Conservation (phyloP, 2,113 vertebrate genomes). For the Capreolus pygargus region DNA sequence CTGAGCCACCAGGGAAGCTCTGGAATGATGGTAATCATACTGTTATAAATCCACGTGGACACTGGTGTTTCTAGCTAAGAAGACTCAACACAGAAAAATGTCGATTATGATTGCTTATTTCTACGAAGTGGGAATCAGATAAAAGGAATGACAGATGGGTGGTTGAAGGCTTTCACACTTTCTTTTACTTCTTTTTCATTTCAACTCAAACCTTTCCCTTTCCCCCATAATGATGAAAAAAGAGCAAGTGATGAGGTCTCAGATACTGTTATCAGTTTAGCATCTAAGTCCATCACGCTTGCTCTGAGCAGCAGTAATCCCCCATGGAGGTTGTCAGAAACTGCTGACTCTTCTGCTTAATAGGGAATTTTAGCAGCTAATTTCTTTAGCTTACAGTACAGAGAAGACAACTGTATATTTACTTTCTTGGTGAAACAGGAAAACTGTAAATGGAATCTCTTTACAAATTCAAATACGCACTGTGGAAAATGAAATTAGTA, state of each 20-base stretch:
- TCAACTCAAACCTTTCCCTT: not conserved
- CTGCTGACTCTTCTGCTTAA: not conserved
- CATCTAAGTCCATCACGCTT: not conserved
- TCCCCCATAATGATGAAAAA: not conserved
- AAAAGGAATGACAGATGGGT: not conserved
- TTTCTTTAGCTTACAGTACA: conserved; percentile 63
- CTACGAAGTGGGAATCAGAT: rapidly evolving
- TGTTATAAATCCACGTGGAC: not conserved
- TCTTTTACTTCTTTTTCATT: not conserved
- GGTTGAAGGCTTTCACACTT: not conserved
- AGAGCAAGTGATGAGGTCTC: not conserved
- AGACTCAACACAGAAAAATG: not conserved
- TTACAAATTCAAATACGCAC: not conserved
- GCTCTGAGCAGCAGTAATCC: not conserved
- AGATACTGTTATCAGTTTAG: not conserved
- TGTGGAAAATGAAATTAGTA: not conserved
- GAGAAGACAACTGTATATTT: conserved; percentile 51
- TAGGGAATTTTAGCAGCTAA: conserved; percentile 68
- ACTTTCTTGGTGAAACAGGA: conserved; percentile 40
- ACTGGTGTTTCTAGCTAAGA: not conserved
- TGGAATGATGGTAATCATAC: not conserved
- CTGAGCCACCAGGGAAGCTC: not conserved
- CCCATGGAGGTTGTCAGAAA: not conserved
- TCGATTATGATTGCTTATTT: not conserved
- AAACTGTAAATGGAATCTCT: not conserved